Evolutionary conservation across 2,888 invertebrate species (phyloP).

Genomic region (Drosophila mimica): DNA sequence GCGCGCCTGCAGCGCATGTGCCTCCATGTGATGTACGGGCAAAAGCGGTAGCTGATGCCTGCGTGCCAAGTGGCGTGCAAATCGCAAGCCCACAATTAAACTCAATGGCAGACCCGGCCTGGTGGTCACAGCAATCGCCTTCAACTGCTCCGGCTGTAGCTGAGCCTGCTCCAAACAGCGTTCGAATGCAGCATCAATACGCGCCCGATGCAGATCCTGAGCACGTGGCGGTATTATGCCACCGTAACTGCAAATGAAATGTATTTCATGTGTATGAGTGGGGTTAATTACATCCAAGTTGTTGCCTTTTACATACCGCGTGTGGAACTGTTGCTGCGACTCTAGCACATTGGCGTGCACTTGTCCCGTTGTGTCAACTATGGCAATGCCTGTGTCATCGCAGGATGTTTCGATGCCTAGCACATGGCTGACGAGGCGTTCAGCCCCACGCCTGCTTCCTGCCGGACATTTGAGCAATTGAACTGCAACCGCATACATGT

Average conservation of each 20-base stretch:
- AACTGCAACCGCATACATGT: slow-evolving; percentile 48
- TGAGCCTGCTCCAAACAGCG: slow-evolving; percentile 88
- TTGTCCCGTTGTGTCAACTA: slow-evolving; percentile 89
- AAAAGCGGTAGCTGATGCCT: slow-evolving; percentile 92
- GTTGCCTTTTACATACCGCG: slow-evolving; percentile 86
- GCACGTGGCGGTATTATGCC: slow-evolving; percentile 97
- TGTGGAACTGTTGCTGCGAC: slow-evolving; percentile 92
- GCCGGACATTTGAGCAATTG: slow-evolving; percentile 8
- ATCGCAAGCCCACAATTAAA: slow-evolving; percentile 91
- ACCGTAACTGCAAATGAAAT: slow-evolving; percentile 77
- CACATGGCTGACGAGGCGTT: slow-evolving; percentile 84
- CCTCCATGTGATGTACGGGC: slow-evolving; percentile 99
- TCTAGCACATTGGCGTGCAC: slow-evolving; percentile 92
- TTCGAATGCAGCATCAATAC: slow-evolving; percentile 91
- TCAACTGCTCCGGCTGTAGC: slow-evolving; percentile 88
- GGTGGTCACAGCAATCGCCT: slow-evolving; percentile 96
- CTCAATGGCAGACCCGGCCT: slow-evolving; percentile 91
- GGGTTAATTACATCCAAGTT: neutral
- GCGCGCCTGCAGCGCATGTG: slow-evolving; percentile 96
- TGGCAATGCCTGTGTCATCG: slow-evolving; percentile 97
- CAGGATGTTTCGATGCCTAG: slow-evolving; percentile 99
- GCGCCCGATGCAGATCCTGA: slow-evolving; percentile 90
- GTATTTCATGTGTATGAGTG: no score
- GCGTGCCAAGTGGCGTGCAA: slow-evolving; percentile 91
- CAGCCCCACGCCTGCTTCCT: neutral